Percentiles rank a stretch among this genome's conserved stretches.
Evolutionary conservation across 2,113 vertebrate species (phyloP).

Genomic region (Geothlypis trichas): DNA sequence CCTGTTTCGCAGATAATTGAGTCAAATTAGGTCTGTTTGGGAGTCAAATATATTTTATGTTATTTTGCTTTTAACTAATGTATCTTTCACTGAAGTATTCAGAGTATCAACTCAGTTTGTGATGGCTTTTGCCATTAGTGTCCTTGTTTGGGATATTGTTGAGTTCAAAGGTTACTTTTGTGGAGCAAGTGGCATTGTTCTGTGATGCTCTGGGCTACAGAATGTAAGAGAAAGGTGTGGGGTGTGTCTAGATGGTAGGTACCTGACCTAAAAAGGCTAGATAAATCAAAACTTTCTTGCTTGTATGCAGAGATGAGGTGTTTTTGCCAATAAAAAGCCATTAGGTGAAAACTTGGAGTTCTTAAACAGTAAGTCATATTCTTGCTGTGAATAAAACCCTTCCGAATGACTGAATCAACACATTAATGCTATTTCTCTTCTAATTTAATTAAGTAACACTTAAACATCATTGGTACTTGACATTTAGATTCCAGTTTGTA

Average conservation of each 20-base stretch:
- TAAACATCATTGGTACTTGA: not conserved
- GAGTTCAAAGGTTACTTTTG: not conserved
- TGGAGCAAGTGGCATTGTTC: not conserved
- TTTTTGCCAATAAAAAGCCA: not conserved
- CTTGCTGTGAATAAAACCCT: not conserved
- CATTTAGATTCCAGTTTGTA: constrained; percentile 15
- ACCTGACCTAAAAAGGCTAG: not conserved
- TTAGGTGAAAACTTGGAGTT: not conserved
- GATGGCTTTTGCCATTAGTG: not conserved
- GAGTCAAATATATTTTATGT: not conserved
- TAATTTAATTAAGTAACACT: constrained; percentile 22
- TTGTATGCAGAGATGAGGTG: not conserved
- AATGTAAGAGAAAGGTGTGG: not conserved
- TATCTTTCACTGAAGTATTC: not conserved
- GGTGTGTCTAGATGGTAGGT: not conserved
- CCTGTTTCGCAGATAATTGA: not conserved
- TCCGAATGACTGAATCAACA: not conserved
- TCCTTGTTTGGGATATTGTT: not conserved
- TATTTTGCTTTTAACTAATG: not conserved
- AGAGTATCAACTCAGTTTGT: not conserved
- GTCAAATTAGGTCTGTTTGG: not conserved
- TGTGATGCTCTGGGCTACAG: not conserved
- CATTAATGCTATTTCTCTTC: not conserved
- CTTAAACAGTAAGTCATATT: not conserved
- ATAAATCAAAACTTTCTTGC: not conserved